These are phyloP conservation scores for Hypocryptadius cinnamomeus DNA, from an alignment of 2,113 vertebrate genomes.

Conservation along the genomic window DNA sequence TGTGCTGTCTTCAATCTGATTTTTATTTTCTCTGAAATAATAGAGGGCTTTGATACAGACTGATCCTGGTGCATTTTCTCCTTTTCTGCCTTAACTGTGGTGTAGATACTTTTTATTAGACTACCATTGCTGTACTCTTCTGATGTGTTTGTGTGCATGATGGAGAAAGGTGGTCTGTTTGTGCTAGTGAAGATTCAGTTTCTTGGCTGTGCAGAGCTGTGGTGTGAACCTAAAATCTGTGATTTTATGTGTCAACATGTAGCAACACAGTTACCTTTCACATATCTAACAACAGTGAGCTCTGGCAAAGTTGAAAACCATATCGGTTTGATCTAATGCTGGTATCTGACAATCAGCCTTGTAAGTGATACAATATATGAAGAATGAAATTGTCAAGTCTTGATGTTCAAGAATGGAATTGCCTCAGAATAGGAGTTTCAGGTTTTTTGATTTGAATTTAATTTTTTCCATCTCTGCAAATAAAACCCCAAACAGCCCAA, in stretches of 20 bases:
- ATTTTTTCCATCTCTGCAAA: neutral
- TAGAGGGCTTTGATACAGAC: slow-evolving; percentile 26
- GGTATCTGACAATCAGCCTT: neutral
- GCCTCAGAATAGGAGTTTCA: neutral
- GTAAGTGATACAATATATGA: neutral
- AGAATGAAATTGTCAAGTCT: neutral
- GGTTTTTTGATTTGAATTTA: neutral
- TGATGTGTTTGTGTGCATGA: neutral
- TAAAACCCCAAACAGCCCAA: neutral
- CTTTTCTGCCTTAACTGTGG: neutral
- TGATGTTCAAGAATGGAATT: neutral
- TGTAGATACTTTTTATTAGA: neutral
- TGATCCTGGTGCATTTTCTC: neutral
- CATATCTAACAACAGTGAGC: neutral
- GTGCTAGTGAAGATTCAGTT: neutral
- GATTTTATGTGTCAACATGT: neutral
- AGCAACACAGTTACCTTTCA: neutral
- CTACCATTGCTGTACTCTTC: neutral
- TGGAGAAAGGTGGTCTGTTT: neutral
- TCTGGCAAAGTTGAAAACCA: neutral
- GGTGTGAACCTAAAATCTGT: neutral
- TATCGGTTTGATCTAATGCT: neutral
- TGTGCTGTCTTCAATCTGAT: neutral
- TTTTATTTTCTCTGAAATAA: neutral
- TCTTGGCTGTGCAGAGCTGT: neutral